Percentiles rank a stretch among this genome's conserved stretches.
Evolutionary conservation across 2,888 invertebrate genomes (phyloP).

Genomic region (Leptinotarsa juncta): DNA sequence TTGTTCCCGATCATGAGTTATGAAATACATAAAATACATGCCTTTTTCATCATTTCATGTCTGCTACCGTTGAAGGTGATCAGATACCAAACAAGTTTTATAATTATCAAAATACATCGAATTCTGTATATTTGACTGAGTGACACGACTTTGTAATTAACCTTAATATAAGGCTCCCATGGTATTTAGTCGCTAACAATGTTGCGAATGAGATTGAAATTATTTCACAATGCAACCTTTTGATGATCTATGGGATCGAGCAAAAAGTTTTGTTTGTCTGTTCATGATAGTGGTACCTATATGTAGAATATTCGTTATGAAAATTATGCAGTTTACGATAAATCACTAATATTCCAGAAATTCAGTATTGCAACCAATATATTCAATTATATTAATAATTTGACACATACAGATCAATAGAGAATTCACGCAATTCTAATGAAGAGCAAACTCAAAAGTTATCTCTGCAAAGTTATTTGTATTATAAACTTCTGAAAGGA

Average conservation of each 20-base stretch:
- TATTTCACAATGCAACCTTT: not conserved
- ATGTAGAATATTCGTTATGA: no score
- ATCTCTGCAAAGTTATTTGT: no score
- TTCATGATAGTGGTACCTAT: no score
- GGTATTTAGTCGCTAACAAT: not conserved
- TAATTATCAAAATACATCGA: slow-evolving; percentile 13
- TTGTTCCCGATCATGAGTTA: not conserved
- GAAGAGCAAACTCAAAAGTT: no score
- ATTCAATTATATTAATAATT: no score
- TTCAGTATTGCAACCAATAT: no score
- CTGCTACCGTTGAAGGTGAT: slow-evolving; percentile 8
- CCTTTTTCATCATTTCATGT: not conserved
- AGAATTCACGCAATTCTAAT: no score
- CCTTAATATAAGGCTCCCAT: slow-evolving; percentile 11
- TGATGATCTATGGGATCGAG: not conserved
- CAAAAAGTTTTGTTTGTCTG: not conserved
- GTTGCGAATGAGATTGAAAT: not conserved
- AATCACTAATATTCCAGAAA: no score
- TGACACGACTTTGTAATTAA: slow-evolving; percentile 15
- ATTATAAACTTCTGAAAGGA: no score
- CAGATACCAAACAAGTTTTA: slow-evolving; percentile 14
- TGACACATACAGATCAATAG: no score
- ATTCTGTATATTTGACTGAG: slow-evolving; percentile 3
- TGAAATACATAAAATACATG: not conserved
- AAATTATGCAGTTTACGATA: no score